phyloP scores from a whole-genome alignment of 2,888 invertebrate species.

The Calliopum simillimum region DNA sequence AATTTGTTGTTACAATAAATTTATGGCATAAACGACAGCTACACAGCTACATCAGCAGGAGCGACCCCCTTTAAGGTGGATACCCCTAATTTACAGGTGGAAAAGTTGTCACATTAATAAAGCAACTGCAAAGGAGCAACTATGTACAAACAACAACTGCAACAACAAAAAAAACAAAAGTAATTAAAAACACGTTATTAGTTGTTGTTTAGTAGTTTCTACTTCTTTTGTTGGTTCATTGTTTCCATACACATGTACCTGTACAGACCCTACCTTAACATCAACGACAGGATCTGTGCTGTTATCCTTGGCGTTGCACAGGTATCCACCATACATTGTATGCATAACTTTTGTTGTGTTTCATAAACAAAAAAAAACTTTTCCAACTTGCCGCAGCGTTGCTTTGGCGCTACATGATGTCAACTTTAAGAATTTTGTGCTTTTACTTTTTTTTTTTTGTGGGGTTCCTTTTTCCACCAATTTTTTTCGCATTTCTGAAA shows the following conservation, averaged over 20 bases:
- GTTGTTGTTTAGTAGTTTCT: constrained; percentile 22
- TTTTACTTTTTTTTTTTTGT: too few species aligned
- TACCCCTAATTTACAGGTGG: constrained; percentile 20
- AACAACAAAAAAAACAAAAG: constrained; percentile 40
- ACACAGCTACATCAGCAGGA: neutral
- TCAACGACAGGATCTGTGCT: neutral
- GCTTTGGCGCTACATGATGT: constrained; percentile 52
- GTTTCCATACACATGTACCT: neutral
- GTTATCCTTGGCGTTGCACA: neutral
- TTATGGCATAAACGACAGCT: neutral
- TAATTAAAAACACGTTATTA: constrained; percentile 61
- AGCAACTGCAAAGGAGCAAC: constrained; percentile 12
- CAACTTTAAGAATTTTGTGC: constrained; percentile 56
- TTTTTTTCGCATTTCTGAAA: constrained; percentile 46
- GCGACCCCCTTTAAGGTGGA: neutral
- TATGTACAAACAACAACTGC: constrained; percentile 14
- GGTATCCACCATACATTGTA: neutral
- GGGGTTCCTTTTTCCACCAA: too few species aligned
- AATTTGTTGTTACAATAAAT: neutral
- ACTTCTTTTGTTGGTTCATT: neutral
- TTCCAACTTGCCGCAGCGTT: neutral
- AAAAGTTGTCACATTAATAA: constrained; percentile 36
- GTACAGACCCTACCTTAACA: neutral
- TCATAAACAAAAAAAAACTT: neutral
- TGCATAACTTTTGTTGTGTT: neutral